These are phyloP conservation scores for Drosophila hamatofila DNA, from an alignment of 2,888 invertebrate species.

Conservation along the genomic window DNA sequence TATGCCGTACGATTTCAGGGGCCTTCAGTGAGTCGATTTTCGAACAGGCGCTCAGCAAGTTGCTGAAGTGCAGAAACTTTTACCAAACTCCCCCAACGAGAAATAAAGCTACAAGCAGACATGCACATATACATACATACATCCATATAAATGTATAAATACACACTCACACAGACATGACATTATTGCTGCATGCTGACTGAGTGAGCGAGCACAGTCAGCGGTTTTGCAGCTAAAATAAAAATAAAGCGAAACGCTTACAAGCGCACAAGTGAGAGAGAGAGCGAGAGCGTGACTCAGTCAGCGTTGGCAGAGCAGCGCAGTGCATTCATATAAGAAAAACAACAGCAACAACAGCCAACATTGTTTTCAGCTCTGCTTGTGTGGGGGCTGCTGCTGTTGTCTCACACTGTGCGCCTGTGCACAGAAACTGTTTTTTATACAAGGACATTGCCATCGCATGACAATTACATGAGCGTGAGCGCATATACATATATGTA, in stretches of 20 bases:
- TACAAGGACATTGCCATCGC: constrained; percentile 85
- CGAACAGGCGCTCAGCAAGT: constrained; percentile 72
- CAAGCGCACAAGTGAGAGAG: not conserved
- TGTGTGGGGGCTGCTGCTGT: constrained; percentile 16
- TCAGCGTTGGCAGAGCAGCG: constrained; percentile 3
- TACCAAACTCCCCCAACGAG: constrained; percentile 60
- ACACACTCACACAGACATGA: not conserved
- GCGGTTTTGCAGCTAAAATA: constrained; percentile 42
- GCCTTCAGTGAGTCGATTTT: constrained; percentile 83
- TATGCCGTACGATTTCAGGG: constrained; percentile 76
- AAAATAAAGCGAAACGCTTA: constrained; percentile 31
- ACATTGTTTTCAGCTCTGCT: not conserved
- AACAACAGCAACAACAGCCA: constrained; percentile 9
- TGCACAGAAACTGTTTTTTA: constrained; percentile 84
- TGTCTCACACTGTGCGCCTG: constrained; percentile 76
- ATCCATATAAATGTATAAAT: not conserved
- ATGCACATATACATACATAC: not conserved
- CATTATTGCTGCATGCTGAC: constrained; percentile 2
- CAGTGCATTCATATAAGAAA: not conserved
- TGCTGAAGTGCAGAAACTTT: constrained; percentile 33
- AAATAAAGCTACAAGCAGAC: not conserved
- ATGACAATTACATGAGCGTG: constrained; percentile 40
- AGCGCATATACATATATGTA: not conserved
- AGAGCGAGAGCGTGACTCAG: not conserved
- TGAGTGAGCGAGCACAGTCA: constrained; percentile 14